Evolutionary conservation across 2,113 vertebrate genomes (phyloP).

Genomic region (Suricata suricatta): DNA sequence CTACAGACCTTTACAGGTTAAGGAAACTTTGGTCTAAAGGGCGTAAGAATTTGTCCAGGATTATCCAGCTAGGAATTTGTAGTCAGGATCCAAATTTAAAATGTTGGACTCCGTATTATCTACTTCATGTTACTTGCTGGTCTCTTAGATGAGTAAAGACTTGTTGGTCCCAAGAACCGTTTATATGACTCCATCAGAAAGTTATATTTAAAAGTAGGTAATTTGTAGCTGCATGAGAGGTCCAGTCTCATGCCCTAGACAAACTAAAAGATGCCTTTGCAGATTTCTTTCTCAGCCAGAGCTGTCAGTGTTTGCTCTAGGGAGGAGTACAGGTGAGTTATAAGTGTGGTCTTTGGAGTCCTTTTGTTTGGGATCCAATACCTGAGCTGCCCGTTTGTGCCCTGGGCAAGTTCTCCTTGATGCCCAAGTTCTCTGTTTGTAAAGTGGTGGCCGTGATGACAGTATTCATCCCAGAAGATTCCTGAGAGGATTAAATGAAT

Average conservation of each 20-base stretch:
- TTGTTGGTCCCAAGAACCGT: neutral
- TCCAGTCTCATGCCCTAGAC: neutral
- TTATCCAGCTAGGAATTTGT: neutral
- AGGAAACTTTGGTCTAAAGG: neutral
- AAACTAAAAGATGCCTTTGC: neutral
- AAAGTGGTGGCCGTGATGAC: neutral
- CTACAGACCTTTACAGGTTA: neutral
- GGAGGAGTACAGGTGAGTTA: neutral
- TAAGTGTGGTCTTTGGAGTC: neutral
- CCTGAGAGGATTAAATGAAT: neutral
- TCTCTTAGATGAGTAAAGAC: neutral
- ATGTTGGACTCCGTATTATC: neutral
- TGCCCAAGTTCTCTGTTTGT: neutral
- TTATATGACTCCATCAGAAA: constrained; percentile 21
- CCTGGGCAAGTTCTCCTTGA: neutral
- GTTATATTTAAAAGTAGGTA: neutral
- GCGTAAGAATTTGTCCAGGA: neutral
- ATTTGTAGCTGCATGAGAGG: neutral
- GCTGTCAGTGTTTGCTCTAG: neutral
- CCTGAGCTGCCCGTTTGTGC: neutral
- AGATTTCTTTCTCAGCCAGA: neutral
- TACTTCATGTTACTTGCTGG: neutral
- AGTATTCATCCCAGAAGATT: neutral
- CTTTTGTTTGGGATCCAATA: neutral
- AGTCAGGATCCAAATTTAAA: neutral